These are phyloP conservation scores for Drepana falcataria DNA, from an alignment of 2,888 invertebrate genomes.

Conservation along the genomic window DNA sequence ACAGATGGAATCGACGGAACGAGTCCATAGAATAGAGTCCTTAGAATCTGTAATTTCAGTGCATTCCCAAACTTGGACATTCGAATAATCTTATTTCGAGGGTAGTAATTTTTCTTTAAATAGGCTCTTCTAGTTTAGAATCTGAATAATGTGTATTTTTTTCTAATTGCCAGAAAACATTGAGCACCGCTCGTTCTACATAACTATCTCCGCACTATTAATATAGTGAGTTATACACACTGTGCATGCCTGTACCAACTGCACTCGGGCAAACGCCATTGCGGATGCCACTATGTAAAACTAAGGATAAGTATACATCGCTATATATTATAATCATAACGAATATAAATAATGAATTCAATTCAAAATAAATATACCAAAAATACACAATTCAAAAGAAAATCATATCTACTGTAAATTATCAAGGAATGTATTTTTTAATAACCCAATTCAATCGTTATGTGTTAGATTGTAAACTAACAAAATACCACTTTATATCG, in stretches of 20 bases:
- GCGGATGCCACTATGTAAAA: not conserved
- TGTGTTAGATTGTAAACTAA: too few species aligned
- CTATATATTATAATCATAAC: not conserved
- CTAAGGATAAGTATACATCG: not conserved
- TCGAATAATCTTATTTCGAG: too few species aligned
- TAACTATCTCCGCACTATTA: not conserved
- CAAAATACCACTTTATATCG: not conserved
- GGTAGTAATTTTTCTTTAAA: too few species aligned
- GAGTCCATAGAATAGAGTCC: too few species aligned
- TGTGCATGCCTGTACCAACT: too few species aligned
- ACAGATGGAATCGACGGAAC: too few species aligned
- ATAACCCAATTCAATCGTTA: slow-evolving; percentile 1
- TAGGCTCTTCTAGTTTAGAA: too few species aligned
- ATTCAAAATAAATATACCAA: slow-evolving; percentile 16
- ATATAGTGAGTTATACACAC: not conserved
- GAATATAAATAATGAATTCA: not conserved
- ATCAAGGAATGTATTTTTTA: slow-evolving; percentile 13
- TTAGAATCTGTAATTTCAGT: too few species aligned
- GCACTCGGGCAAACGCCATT: too few species aligned
- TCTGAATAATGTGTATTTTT: not conserved
- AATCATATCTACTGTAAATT: slow-evolving; percentile 3
- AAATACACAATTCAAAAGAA: slow-evolving; percentile 15
- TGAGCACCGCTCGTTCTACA: slow-evolving; percentile 1
- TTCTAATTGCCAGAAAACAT: slow-evolving; percentile 4
- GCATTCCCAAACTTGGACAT: too few species aligned